These are phyloP conservation scores for Oceanites oceanicus DNA, from an alignment of 2,113 vertebrate genomes.

Conservation along the genomic window DNA sequence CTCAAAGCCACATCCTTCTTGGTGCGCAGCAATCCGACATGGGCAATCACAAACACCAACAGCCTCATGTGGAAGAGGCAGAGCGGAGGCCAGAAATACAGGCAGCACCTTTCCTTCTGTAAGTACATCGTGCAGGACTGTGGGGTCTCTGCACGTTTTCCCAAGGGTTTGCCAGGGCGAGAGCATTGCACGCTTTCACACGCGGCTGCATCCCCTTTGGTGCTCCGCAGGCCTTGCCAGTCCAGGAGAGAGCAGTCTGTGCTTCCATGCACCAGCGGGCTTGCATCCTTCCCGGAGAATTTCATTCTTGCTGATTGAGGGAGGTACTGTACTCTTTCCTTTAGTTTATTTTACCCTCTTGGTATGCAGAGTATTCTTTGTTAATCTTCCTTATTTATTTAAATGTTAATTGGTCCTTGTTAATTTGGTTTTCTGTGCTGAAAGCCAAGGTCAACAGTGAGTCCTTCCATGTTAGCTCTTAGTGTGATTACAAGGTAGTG, in stretches of 20 bases:
- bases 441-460: constrained; percentile 55
- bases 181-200: neutral
- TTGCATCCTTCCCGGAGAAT: neutral
- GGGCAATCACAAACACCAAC: neutral
- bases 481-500: constrained; percentile 38
- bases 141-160: neutral
- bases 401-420: constrained; percentile 70
- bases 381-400: constrained; percentile 64
- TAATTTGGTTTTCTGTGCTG: constrained; percentile 64
- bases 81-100: neutral
- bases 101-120: neutral
- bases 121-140: neutral
- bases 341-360: constrained; percentile 7
- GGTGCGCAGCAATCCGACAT: accelerated
- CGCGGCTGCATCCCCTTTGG: neutral
- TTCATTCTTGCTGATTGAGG: neutral
- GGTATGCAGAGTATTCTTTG: constrained; percentile 49
- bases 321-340: constrained; percentile 1
- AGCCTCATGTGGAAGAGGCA: neutral
- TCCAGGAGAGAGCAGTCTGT: neutral
- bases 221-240: neutral
- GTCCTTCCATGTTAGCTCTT: constrained; percentile 43
- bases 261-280: neutral
- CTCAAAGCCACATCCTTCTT: neutral
- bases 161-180: neutral